These are phyloP conservation scores for Mythimna ferrago DNA, from an alignment of 2,888 invertebrate species.

Conservation along the genomic window DNA sequence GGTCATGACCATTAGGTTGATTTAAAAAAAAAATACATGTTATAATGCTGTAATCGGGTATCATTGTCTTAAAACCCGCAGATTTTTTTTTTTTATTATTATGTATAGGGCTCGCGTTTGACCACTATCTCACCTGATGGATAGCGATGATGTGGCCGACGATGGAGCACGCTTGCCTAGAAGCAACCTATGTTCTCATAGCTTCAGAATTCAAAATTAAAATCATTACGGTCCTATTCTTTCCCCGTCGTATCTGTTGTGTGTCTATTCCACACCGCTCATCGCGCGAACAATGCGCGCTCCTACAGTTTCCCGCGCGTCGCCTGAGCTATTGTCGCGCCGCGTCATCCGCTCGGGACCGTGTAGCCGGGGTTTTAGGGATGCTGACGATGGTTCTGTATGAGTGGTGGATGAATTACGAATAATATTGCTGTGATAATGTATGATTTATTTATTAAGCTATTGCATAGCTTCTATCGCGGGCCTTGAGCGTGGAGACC, in stretches of 20 bases:
- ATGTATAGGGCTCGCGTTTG: too few relatives aligned
- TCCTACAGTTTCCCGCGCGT: constrained; percentile 59
- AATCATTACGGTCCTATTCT: constrained; percentile 48
- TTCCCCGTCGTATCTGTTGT: constrained; percentile 39
- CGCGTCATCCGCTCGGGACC: constrained; percentile 57
- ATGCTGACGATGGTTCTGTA: constrained; percentile 16
- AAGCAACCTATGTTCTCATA: background rate
- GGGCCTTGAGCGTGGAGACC: too few relatives aligned
- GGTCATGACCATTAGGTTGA: too few relatives aligned
- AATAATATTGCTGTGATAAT: too few relatives aligned
- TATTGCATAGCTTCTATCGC: too few relatives aligned
- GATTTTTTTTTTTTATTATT: background rate
- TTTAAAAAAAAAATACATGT: too few relatives aligned
- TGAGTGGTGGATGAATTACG: background rate
- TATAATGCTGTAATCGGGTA: too few relatives aligned
- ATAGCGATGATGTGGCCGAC: too few relatives aligned
- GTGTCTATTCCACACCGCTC: constrained; percentile 50
- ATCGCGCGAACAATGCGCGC: constrained; percentile 58
- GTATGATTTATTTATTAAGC: too few relatives aligned
- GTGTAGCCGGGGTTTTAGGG: constrained; percentile 51
- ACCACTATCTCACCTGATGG: too few relatives aligned
- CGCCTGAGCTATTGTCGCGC: constrained; percentile 55
- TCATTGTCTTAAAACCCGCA: too few relatives aligned
- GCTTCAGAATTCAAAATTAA: constrained; percentile 24
- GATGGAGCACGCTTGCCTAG: too few relatives aligned